These are phyloP conservation scores for Stenurella melanura DNA, from an alignment of 2,888 invertebrate genomes.

Conservation along the genomic window DNA sequence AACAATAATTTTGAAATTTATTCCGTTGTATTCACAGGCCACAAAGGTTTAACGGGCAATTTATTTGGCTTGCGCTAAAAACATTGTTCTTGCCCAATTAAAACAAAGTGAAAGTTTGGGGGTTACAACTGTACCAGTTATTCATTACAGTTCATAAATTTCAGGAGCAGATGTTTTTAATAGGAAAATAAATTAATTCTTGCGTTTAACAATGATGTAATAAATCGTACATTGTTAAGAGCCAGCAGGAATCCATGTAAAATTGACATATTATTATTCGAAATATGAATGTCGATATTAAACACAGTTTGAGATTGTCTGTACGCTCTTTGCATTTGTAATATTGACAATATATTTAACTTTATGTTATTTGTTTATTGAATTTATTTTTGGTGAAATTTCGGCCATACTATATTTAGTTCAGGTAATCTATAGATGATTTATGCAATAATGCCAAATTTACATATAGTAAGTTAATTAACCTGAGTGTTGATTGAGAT, in stretches of 20 bases:
- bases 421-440: too few species aligned
- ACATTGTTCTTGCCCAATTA: neutral
- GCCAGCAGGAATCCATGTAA: neutral
- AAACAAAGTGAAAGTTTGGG: neutral
- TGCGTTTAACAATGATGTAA: neutral
- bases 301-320: too few species aligned
- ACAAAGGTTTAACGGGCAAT: neutral
- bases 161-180: constrained; percentile 7
- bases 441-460: too few species aligned
- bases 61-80: neutral
- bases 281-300: too few species aligned
- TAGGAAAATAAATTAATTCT: neutral
- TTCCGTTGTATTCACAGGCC: neutral
- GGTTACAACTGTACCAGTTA: constrained; percentile 3
- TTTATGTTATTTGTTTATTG: too few species aligned
- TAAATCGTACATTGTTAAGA: neutral
- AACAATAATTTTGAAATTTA: neutral
- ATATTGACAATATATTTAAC: too few species aligned
- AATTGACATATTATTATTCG: neutral
- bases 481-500: too few species aligned
- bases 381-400: too few species aligned
- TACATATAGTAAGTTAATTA: too few species aligned
- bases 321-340: too few species aligned
- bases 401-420: too few species aligned
- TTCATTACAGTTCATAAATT: constrained; percentile 2